Percentiles rank a stretch among this genome's conserved stretches.
Conservation (phyloP, 1,140 invertebrate genomes). For the Lethocerus indicus region DNA sequence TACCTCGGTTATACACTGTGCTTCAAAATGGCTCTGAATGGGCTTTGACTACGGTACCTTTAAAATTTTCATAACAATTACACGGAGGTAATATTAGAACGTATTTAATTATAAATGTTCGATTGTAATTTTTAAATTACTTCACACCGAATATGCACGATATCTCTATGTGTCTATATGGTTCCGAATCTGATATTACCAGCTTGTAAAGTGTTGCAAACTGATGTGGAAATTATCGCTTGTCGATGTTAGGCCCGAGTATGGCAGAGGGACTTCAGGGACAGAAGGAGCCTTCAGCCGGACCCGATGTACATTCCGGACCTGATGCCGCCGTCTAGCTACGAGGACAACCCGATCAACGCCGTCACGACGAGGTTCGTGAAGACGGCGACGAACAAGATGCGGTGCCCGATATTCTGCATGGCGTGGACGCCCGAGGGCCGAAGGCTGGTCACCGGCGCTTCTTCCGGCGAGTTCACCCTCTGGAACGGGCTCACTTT, state of each 20-base stretch:
- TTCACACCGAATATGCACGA: too few species aligned
- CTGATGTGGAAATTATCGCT: slow-evolving; percentile 9
- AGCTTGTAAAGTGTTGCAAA: too few species aligned
- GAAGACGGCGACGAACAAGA: slow-evolving; percentile 98
- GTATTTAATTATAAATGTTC: too few species aligned
- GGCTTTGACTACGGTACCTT: too few species aligned
- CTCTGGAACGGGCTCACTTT: slow-evolving; percentile 99
- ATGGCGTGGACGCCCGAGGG: slow-evolving; percentile 99
- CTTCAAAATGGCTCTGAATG: too few species aligned
- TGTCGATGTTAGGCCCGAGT: slow-evolving; percentile 56
- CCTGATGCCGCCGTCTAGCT: slow-evolving; percentile 72
- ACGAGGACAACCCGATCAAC: slow-evolving; percentile 90
- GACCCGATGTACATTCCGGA: slow-evolving; percentile 81
- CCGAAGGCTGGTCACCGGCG: slow-evolving; percentile 89
- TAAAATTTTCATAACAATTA: too few species aligned
- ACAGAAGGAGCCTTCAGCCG: slow-evolving; percentile 71
- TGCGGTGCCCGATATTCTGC: slow-evolving; percentile 97
- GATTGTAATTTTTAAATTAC: too few species aligned
- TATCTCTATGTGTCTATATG: too few species aligned
- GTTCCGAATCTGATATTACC: too few species aligned
- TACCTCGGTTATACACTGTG: too few species aligned
- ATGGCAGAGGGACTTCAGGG: slow-evolving; percentile 84
- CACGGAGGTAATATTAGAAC: too few species aligned
- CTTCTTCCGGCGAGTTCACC: slow-evolving; percentile 98
- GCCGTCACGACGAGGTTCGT: slow-evolving; percentile 93